Evolutionary conservation across 2,888 invertebrate genomes (phyloP).

Genomic region (Clostera curtula): DNA sequence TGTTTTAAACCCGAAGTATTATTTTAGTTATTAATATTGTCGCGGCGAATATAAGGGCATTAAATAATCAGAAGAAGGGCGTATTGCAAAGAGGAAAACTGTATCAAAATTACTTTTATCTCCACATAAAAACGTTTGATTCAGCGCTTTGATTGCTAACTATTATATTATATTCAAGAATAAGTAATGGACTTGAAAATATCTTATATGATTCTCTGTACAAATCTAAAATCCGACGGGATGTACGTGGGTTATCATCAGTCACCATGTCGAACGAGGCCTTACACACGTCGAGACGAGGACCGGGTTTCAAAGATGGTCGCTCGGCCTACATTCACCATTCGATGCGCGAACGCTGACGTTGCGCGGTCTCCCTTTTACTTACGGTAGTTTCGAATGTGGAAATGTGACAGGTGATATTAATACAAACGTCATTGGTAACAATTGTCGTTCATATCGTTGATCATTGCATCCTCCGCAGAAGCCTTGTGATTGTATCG

Average conservation of each 20-base stretch:
- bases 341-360: conserved; percentile 58
- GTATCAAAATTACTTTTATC: no score
- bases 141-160: no score
- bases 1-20: no score
- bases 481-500: conserved; percentile 37
- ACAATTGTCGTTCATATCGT: conserved; percentile 34
- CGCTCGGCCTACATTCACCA: conserved; percentile 70
- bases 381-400: conserved; percentile 20
- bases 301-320: conserved; percentile 67
- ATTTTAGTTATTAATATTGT: no score
- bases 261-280: conserved; percentile 38
- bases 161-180: no score
- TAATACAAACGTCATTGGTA: conserved; percentile 37
- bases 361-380: conserved; percentile 44
- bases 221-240: no score
- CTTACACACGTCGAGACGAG: conserved; percentile 55
- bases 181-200: no score
- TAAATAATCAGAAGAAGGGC: no score
- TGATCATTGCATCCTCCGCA: conserved; percentile 41
- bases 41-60: no score
- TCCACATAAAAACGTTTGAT: no score
- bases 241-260: conserved; percentile 3
- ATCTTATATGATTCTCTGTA: no score
- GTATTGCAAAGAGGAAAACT: no score
- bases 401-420: conserved; percentile 32